phyloP scores from a whole-genome alignment of 1,140 invertebrate species.

The Stenopsyche tienmushanensis region DNA sequence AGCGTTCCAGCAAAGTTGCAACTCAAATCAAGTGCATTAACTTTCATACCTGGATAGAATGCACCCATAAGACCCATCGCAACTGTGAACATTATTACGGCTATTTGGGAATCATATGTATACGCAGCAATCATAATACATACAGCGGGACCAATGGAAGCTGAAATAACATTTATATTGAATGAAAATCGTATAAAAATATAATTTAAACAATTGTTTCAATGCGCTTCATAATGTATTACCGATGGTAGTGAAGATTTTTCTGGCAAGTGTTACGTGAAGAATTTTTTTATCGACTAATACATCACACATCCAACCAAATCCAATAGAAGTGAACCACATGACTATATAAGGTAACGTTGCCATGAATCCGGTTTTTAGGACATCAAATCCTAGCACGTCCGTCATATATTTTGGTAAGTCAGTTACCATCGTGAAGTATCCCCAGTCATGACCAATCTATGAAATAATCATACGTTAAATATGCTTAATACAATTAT shows the following conservation, averaged over 20 bases:
- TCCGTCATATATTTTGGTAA: conserved; percentile 83
- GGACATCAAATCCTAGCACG: conserved; percentile 75
- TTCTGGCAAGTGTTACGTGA: conserved; percentile 60
- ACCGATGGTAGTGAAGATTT: conserved; percentile 64
- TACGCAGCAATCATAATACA: conserved; percentile 63
- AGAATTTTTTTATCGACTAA: conserved; percentile 57
- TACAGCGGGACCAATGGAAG: conserved; percentile 58
- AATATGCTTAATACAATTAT: too few relatives aligned
- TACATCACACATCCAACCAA: conserved; percentile 62
- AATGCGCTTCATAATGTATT: conserved; percentile 25
- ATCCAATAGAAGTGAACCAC: conserved; percentile 62
- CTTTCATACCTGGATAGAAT: conserved; percentile 67
- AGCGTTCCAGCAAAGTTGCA: conserved; percentile 75
- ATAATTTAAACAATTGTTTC: neutral
- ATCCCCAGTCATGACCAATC: conserved; percentile 81
- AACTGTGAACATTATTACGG: conserved; percentile 65
- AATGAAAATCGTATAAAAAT: neutral
- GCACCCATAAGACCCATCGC: conserved; percentile 71
- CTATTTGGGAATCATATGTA: conserved; percentile 54
- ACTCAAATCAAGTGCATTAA: conserved; percentile 78
- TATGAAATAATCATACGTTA: conserved; percentile 40
- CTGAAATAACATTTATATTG: conserved; percentile 39
- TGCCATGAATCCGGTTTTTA: conserved; percentile 62
- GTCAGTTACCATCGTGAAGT: conserved; percentile 82
- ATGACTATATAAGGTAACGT: conserved; percentile 63